These are phyloP conservation scores for Isichthys henryi DNA, from an alignment of 2,113 vertebrate genomes.

Conservation along the genomic window DNA sequence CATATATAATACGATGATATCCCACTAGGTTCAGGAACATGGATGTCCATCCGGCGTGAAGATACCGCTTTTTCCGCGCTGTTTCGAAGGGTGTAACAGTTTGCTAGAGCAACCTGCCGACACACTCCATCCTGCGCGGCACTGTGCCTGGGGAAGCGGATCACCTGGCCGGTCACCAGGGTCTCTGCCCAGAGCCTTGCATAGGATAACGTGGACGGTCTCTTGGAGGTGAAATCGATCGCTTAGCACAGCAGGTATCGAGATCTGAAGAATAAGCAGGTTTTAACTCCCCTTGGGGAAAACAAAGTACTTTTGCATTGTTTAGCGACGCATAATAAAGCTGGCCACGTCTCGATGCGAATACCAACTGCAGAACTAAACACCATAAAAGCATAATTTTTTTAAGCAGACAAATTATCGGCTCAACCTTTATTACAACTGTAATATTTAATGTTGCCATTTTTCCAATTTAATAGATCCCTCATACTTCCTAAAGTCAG, in stretches of 20 bases:
- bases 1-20: neutral
- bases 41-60: neutral
- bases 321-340: neutral
- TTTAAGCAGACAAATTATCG: neutral
- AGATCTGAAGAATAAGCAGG: slow-evolving; percentile 24
- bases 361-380: neutral
- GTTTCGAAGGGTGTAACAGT: neutral
- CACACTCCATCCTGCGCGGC: neutral
- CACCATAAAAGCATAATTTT: neutral
- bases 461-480: neutral
- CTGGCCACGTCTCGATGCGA: neutral
- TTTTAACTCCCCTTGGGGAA: neutral
- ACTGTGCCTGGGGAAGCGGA: neutral
- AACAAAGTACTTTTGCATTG: neutral
- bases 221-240: slow-evolving; percentile 33
- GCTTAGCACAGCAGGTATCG: slow-evolving; percentile 10
- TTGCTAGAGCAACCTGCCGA: neutral
- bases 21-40: neutral
- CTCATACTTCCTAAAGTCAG: neutral
- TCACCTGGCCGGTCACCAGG: neutral
- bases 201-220: slow-evolving; percentile 23
- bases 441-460: neutral
- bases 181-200: slow-evolving; percentile 17
- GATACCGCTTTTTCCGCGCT: neutral
- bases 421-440: neutral